Evolutionary conservation across 2,888 invertebrate species (phyloP).

Genomic region (Miltochrista miniata): DNA sequence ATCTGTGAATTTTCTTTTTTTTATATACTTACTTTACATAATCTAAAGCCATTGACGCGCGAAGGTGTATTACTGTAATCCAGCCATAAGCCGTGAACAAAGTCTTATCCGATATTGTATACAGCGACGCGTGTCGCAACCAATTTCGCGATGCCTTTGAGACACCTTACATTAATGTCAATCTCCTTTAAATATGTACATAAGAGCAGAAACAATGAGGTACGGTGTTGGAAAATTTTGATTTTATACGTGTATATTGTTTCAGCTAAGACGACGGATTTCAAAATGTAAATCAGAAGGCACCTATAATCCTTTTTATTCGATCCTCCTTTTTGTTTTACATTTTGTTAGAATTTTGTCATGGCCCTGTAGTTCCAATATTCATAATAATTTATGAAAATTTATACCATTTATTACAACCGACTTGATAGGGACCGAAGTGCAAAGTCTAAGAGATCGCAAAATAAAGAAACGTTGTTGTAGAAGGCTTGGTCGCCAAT

Average conservation of each 20-base stretch:
- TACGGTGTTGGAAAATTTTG: not conserved
- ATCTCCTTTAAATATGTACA: not conserved
- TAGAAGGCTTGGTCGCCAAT: no score
- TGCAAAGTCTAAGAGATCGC: no score
- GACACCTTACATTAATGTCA: not conserved
- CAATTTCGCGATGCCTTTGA: conserved; percentile 3
- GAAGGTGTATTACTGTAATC: not conserved
- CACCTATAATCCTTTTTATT: no score
- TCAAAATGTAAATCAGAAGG: no score
- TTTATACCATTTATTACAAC: no score
- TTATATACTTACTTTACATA: not conserved
- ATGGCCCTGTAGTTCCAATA: no score
- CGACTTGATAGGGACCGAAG: no score
- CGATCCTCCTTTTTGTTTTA: no score
- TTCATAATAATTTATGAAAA: no score
- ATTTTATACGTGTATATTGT: not conserved
- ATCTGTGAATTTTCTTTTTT: not conserved
- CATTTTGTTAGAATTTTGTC: no score
- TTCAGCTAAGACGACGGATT: not conserved
- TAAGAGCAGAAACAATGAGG: conserved; percentile 10
- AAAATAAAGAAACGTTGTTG: no score
- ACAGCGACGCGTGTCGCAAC: not conserved
- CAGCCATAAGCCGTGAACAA: not conserved
- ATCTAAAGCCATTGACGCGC: not conserved
- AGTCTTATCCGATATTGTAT: not conserved